Evolutionary conservation across 2,888 invertebrate genomes (phyloP).

Genomic region (Drosophila paramelanica): DNA sequence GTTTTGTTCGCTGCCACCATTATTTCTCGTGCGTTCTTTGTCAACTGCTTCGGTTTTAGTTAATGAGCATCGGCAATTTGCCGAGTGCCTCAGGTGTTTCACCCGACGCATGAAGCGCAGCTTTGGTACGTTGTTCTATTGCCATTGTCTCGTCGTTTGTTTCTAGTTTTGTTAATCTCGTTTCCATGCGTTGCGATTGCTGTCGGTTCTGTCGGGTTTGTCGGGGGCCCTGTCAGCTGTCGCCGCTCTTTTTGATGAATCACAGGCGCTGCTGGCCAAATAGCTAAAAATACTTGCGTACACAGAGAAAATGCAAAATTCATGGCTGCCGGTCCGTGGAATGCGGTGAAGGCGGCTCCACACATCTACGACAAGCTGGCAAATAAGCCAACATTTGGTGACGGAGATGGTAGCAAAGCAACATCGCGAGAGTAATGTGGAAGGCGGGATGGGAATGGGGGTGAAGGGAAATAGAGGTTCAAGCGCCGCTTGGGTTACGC

Average conservation of each 20-base stretch:
- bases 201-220: conserved; percentile 43
- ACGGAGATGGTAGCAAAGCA: conserved; percentile 3
- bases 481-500: conserved; percentile 60
- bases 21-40: conserved; percentile 44
- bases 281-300: conserved; percentile 68
- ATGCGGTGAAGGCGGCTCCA: conserved; percentile 67
- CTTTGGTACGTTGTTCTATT: conserved; percentile 35
- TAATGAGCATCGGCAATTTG: conserved; percentile 62
- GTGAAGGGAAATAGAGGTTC: conserved; percentile 29
- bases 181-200: conserved; percentile 69
- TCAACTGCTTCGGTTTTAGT: conserved; percentile 58
- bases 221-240: conserved; percentile 64
- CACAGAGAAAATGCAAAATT: conserved; percentile 61
- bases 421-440: conserved; percentile 3
- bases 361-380: conserved; percentile 45
- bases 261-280: conserved; percentile 65
- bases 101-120: conserved; percentile 46
- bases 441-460: neutral
- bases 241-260: conserved; percentile 77
- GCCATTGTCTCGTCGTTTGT: conserved; percentile 51
- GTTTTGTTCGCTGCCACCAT: conserved; percentile 3
- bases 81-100: conserved; percentile 71
- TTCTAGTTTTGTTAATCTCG: conserved; percentile 67
- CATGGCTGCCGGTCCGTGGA: conserved; percentile 61
- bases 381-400: conserved; percentile 55